Evolutionary conservation across 2,888 invertebrate genomes (phyloP), one percentile per base, ranked within the genome.

Genomic region (Sphaerophoria rueppellii): DNA sequence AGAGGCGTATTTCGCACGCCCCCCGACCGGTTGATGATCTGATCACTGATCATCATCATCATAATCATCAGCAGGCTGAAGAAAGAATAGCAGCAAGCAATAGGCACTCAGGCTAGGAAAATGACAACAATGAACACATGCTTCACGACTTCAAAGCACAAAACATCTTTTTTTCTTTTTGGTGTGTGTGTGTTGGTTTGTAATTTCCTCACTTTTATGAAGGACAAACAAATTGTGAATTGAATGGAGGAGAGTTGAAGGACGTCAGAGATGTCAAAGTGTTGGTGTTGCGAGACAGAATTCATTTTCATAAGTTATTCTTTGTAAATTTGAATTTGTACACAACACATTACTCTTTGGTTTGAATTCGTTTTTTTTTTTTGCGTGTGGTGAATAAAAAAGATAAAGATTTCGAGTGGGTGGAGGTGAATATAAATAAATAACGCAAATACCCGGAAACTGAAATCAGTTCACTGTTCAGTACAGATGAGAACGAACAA

Each of bases 41-140:
- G 43, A 40, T 9, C 9, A 24, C 63, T 37, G 57, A 60, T 60
- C 60, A 79, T 79, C 60, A 52, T 67, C 50, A 54, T 70, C 52
- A 54, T 61, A 12, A 73, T 63, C 12, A 61, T 43, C 40, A n/a
- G 35, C 60, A 58, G 55, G 35, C 7, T 11, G 16, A 35, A 50
- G 50, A 65, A 35, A 50, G 37, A 24, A 24, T 24, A 24, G 24
- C 24, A 24, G 24, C 24, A 24, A 24, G 24, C 24, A 24, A 2
- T 24, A 24, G 24, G 24, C 24, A 24, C 24, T 24, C 24, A 24
- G 24, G 24, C 24, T 24, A 24, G 24, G 24, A 24, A 24, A 24
- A 81, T 75, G 80, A 76, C 81, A 72, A 81, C 70, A 81, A 81
- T 81, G 67, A 70, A 73, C 77, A 73, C 60, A 63, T 58, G 50